Base-by-base conservation (phyloP, 2,888 invertebrate genomes). In the Synanthedon myopaeformis region DNA sequence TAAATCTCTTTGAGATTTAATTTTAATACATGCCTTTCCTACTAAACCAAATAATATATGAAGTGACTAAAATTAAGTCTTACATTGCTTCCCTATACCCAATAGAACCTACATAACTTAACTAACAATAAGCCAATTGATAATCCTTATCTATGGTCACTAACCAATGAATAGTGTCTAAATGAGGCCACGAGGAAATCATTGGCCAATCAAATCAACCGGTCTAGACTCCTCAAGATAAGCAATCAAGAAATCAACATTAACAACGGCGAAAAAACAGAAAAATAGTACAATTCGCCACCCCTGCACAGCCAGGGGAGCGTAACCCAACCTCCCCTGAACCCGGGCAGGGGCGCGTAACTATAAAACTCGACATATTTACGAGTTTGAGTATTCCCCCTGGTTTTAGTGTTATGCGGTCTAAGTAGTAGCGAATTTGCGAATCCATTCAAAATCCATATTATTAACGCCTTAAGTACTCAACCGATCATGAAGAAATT, bases 311-410 rank as follows among this genome's bases (percentile, higher is more conserved):
- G 51, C 53, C 61, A 58, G 59, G 61, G 55, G 57, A 17, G 49
- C 41, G 41, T 42, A 53, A 53, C 50, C 58, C 57, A 55, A 55
- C 54, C 57, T 10, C 8, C 35, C 35, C 35, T 35, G 35, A 35
- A 35, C 59, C 61, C 57, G 55, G 57, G 58, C 60, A 69, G 72
- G 76, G 79, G 75, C 59, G 74, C 68, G 66, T 67, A 69, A 74
- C 80, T 80, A 82, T 83, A 82, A 81, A 81, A 80, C 72, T 73
- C 76, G 82, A 83, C 85, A 82, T 83, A 76, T 84, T 84, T 84
- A 84, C 82, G 82, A 84, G 76, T 67, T 63, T 63, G 66, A 3
- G 65, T 62, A 72, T 68, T 70, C 74, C 71, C 76, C 77, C 72
- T 62, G 69, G 61, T 57, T 66, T 65, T 70, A 52, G 52, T 51